These are phyloP conservation scores for Sinocyclocheilus grahami DNA, from an alignment of 2,113 vertebrate species.

Conservation along the genomic window DNA sequence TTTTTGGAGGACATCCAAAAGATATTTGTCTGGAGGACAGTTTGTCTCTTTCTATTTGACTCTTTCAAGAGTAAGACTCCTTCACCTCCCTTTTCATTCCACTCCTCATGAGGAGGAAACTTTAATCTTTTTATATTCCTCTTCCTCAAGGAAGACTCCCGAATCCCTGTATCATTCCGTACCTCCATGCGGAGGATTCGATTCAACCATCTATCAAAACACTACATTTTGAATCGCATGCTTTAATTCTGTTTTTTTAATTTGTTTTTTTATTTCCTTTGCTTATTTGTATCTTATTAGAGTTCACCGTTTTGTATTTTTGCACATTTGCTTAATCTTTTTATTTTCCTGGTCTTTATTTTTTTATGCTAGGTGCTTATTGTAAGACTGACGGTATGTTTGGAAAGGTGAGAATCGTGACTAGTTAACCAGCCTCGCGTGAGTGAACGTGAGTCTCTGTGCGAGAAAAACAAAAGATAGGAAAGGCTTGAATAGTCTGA, in stretches of 20 bases:
- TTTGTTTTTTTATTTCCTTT: slow-evolving; percentile 64
- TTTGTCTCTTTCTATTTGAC: slow-evolving; percentile 43
- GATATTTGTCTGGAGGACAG: background rate
- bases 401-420: background rate
- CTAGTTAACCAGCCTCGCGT: background rate
- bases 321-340: slow-evolving; percentile 88
- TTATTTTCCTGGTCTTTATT: slow-evolving; percentile 26
- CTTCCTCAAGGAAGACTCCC: slow-evolving; percentile 43
- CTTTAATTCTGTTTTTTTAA: slow-evolving; percentile 75
- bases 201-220: slow-evolving; percentile 47
- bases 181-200: slow-evolving; percentile 38
- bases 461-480: background rate
- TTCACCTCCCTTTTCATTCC: slow-evolving; percentile 29
- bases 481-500: slow-evolving; percentile 47
- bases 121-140: slow-evolving; percentile 35
- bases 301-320: slow-evolving; percentile 93
- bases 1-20: slow-evolving; percentile 27
- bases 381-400: slow-evolving; percentile 26
- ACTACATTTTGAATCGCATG: slow-evolving; percentile 84
- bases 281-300: slow-evolving; percentile 77
- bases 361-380: slow-evolving; percentile 83
- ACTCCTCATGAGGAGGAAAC: slow-evolving; percentile 39
- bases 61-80: slow-evolving; percentile 60
- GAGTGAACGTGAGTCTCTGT: background rate
- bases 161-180: slow-evolving; percentile 29